Conservation (phyloP, 1,140 invertebrate species). For the Heliconius melpomene region DNA sequence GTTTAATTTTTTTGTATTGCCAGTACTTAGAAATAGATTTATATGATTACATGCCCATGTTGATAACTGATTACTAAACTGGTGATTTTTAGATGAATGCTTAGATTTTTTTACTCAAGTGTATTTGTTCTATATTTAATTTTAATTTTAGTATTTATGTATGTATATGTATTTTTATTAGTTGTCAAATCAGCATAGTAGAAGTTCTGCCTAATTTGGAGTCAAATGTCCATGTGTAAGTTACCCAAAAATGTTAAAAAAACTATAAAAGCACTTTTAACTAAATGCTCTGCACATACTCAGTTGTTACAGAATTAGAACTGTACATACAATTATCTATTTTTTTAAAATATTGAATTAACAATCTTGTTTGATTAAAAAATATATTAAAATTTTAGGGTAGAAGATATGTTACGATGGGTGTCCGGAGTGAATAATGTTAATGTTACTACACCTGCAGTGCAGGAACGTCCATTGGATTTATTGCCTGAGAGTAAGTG, state of each 20-base stretch:
- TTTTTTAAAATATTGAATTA: too few relatives aligned
- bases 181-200: neutral
- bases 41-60: too few relatives aligned
- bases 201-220: neutral
- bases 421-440: slow-evolving; percentile 78
- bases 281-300: too few relatives aligned
- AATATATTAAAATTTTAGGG: slow-evolving; percentile 55
- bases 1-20: too few relatives aligned
- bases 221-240: slow-evolving; percentile 1
- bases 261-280: neutral
- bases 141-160: neutral
- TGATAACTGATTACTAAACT: too few relatives aligned
- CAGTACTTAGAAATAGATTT: too few relatives aligned
- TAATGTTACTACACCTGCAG: slow-evolving; percentile 31
- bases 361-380: neutral
- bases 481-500: slow-evolving; percentile 72
- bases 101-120: too few relatives aligned
- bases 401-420: slow-evolving; percentile 79
- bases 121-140: neutral
- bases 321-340: neutral
- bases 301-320: too few relatives aligned
- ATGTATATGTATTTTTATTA: slow-evolving; percentile 1
- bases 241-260: neutral
- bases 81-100: too few relatives aligned
- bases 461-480: slow-evolving; percentile 76